These are phyloP conservation scores for Crossocerus cetratus DNA, from an alignment of 2,888 invertebrate genomes.

Conservation along the genomic window DNA sequence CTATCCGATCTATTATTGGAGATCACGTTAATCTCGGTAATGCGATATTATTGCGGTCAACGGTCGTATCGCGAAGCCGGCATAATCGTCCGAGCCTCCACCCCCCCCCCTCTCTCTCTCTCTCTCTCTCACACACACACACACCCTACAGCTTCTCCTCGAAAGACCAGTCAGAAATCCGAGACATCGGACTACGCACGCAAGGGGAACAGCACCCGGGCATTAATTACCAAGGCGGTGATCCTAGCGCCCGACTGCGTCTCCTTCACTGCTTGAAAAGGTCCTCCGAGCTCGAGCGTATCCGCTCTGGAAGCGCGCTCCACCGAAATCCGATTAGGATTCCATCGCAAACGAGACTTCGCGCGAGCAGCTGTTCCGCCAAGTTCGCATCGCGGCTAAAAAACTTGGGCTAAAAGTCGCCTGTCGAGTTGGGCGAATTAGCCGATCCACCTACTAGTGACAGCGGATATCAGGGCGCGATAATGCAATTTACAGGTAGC, in stretches of 20 bases:
- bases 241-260: neutral
- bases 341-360: neutral
- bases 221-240: conserved; percentile 47
- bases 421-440: too few species aligned
- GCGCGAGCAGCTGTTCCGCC: neutral
- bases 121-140: too few species aligned
- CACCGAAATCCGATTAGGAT: neutral
- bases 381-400: neutral
- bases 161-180: conserved; percentile 38
- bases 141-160: conserved; percentile 14
- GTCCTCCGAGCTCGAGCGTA: neutral
- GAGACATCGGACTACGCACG: conserved; percentile 37
- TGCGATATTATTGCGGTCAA: conserved; percentile 59
- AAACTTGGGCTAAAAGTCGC: too few species aligned
- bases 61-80: conserved; percentile 50
- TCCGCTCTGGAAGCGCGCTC: neutral
- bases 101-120: too few species aligned
- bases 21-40: conserved; percentile 59
- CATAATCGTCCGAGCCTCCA: conserved; percentile 50
- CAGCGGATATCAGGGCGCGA: conserved; percentile 3
- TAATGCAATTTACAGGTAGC: conserved; percentile 15
- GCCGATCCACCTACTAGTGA: neutral
- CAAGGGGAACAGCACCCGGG: conserved; percentile 27
- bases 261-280: neutral
- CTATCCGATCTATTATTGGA: conserved; percentile 59